Evolutionary conservation across 2,888 invertebrate genomes (phyloP).

Genomic region (Drosophila acutilabella): DNA sequence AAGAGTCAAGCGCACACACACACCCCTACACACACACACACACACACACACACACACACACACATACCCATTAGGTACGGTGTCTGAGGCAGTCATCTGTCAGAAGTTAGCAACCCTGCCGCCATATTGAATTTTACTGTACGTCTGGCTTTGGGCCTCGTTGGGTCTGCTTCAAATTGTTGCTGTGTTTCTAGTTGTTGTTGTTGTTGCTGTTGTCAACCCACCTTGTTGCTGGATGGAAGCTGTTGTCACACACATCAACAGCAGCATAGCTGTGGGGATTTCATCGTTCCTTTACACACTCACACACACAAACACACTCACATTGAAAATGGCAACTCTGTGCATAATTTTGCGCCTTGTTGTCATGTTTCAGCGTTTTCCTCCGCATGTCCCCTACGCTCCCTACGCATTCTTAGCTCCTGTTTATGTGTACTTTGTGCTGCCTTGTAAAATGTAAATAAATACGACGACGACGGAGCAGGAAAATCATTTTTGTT

Average conservation of each 20-base stretch:
- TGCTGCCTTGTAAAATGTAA: slow-evolving; percentile 76
- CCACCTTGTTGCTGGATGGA: slow-evolving; percentile 67
- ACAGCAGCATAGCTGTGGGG: slow-evolving; percentile 67
- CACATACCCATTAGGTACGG: neutral
- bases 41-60: slow-evolving; percentile 14
- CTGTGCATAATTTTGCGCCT: slow-evolving; percentile 80
- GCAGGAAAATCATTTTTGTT: slow-evolving; percentile 54
- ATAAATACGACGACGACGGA: slow-evolving; percentile 61
- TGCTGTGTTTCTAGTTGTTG: slow-evolving; percentile 27
- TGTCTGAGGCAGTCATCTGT: slow-evolving; percentile 68
- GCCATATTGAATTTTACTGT: slow-evolving; percentile 73
- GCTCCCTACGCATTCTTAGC: slow-evolving; percentile 23
- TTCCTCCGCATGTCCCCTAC: slow-evolving; percentile 17
- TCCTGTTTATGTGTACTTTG: slow-evolving; percentile 58
- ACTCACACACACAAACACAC: slow-evolving; percentile 17
- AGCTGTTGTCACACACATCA: slow-evolving; percentile 61
- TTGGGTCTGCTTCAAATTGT: slow-evolving; percentile 41
- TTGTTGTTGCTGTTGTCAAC: slow-evolving; percentile 22
- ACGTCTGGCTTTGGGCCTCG: slow-evolving; percentile 31
- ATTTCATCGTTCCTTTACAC: slow-evolving; percentile 50
- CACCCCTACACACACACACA: slow-evolving; percentile 3
- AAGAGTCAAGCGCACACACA: slow-evolving; percentile 34
- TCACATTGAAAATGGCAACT: slow-evolving; percentile 65
- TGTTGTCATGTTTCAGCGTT: slow-evolving; percentile 72
- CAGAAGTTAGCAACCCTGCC: slow-evolving; percentile 76